These are phyloP conservation scores for Drosophila trapezifrons DNA, from an alignment of 1,140 invertebrate species.

Conservation along the genomic window DNA sequence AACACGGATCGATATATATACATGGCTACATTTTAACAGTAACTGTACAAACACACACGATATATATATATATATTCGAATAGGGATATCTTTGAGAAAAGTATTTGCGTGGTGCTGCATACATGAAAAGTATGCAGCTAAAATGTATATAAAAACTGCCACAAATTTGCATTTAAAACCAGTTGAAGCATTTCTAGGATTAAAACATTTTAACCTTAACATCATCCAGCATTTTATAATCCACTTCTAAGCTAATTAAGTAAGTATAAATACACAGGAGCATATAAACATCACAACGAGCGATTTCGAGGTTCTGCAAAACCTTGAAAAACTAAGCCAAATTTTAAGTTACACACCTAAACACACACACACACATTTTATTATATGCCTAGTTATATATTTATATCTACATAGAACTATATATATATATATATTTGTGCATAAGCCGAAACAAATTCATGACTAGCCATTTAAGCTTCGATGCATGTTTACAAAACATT, in stretches of 20 bases:
- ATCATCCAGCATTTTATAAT: slow-evolving; percentile 29
- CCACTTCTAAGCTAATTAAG: slow-evolving; percentile 41
- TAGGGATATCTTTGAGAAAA: slow-evolving; percentile 60
- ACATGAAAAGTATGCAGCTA: slow-evolving; percentile 34
- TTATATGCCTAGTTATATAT: slow-evolving; percentile 39
- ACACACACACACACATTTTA: slow-evolving; percentile 28
- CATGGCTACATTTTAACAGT: slow-evolving; percentile 49
- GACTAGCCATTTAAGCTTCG: slow-evolving; percentile 77
- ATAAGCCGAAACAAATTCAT: slow-evolving; percentile 63
- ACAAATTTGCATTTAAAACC: slow-evolving; percentile 72
- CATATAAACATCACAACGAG: slow-evolving; percentile 56
- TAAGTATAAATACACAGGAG: slow-evolving; percentile 28
- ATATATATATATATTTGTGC: slow-evolving; percentile 17
- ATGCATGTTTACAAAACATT: slow-evolving; percentile 83
- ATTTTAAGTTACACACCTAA: slow-evolving; percentile 46
- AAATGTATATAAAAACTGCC: slow-evolving; percentile 77
- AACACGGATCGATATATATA: slow-evolving; percentile 19
- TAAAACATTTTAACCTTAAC: slow-evolving; percentile 22
- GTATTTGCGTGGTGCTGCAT: slow-evolving; percentile 68
- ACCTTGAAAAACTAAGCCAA: slow-evolving; percentile 56
- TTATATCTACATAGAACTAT: slow-evolving; percentile 33
- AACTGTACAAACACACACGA: slow-evolving; percentile 49
- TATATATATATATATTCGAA: slow-evolving; percentile 29
- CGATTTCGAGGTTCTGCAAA: slow-evolving; percentile 33
- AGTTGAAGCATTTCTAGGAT: slow-evolving; percentile 79